Conservation (phyloP, 2,797 vertebrate genomes). For the Chloroceryle inda region DNA sequence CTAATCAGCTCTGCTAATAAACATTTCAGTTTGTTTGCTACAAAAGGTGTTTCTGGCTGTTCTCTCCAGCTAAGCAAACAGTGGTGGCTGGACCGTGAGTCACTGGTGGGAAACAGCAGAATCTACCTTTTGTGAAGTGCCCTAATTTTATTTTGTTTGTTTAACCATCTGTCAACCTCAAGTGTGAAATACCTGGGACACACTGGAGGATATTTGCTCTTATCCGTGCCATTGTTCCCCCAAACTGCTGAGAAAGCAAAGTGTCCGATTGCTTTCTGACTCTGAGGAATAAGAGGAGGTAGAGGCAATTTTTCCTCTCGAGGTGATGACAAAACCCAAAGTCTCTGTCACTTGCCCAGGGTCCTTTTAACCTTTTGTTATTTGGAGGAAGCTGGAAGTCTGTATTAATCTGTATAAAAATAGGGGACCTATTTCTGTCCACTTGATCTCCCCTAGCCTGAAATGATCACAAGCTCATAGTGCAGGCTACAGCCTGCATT, state of each 20-base stretch:
- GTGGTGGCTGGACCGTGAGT: not conserved
- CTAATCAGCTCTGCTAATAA: not conserved
- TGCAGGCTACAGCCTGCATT: not conserved
- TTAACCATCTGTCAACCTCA: not conserved
- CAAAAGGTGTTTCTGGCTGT: not conserved
- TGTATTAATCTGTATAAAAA: slow-evolving; percentile 5
- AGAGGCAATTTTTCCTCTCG: not conserved
- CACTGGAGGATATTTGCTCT: not conserved
- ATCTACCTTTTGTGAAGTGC: not conserved
- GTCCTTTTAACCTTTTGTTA: slow-evolving; percentile 25
- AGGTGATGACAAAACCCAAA: not conserved
- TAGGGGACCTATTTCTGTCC: not conserved
- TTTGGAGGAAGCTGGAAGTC: not conserved
- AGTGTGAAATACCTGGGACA: not conserved
- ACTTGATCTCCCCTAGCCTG: not conserved
- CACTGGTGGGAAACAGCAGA: not conserved
- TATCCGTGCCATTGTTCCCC: not conserved
- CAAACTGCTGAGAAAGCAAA: slow-evolving; percentile 34
- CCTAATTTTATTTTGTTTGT: not conserved
- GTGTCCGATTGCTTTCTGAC: not conserved
- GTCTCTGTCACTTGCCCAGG: not conserved
- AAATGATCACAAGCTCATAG: not conserved
- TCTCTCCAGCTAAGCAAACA: not conserved
- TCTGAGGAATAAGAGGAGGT: not conserved
- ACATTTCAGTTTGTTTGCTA: not conserved